Base-by-base conservation (phyloP, 1,140 invertebrate genomes). In the Stegodyphus mimosarum region DNA sequence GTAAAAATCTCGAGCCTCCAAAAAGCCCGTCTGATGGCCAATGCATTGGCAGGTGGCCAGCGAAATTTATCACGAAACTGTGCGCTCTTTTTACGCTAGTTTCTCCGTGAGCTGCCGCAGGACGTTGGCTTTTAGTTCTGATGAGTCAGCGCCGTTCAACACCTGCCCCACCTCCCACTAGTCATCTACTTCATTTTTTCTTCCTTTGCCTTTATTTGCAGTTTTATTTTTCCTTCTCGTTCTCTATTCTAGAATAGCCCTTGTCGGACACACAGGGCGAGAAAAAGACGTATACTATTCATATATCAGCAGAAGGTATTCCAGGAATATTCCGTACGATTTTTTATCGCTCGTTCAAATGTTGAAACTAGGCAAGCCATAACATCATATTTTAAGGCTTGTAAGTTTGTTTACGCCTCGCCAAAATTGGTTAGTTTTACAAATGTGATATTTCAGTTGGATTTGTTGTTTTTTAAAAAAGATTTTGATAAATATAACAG, bases 91-190 rank as follows among this genome's bases (percentile, higher is more conserved):
- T 72, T 71, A 60, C 67, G 33, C 33, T 33, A 33, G 33, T 33
- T 33, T 33, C 3, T 1, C 33, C 3, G 33, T 33, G 33, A 33
- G 33, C 18, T 60, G 49, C 51, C 7, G 50, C 48, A 83, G 80
- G 80, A 83, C 80, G 50, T 83, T 83, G 80, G 70, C 80, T 83
- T 83, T 83, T n/a, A 51, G 60, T 53, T 83, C 7, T 70, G 60
- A 49, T 83, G 80, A 83, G 55, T 83, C 70, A 83, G 70, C 53
- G 63, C 70, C 78, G 33, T 33, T 33, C 33, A 33, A 33, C 33
- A 33, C 33, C 33, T 33, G 33, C 33, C 33, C 33, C 33, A 33
- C 33, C 33, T 33, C 33, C 33, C 33, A 33, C 33, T 33, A 33
- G 33, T 33, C 15, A 60, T 60, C 55, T 60, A 15, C 55, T 60